phyloP scores from a whole-genome alignment of 2,797 vertebrate species.

The Crypturellus tataupa region DNA sequence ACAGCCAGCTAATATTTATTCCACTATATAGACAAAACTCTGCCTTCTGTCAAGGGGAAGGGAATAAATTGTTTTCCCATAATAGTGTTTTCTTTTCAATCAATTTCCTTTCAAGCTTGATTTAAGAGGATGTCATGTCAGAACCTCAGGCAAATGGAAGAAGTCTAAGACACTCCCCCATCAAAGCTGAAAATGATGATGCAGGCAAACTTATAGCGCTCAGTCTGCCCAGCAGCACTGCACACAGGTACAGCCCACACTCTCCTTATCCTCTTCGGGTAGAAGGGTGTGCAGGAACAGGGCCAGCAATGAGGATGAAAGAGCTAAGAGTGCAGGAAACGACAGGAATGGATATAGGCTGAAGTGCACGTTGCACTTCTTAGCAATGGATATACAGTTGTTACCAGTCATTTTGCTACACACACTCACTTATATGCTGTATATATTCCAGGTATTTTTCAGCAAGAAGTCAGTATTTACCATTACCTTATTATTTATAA shows the following conservation, averaged over 20 bases:
- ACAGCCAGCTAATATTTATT: conserved; percentile 80
- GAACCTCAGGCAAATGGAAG: conserved; percentile 52
- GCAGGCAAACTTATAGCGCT: conserved; percentile 53
- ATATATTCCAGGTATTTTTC: not conserved
- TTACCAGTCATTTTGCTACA: not conserved
- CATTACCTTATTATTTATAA: not conserved
- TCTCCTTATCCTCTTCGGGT: conserved; percentile 38
- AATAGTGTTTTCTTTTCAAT: conserved; percentile 82
- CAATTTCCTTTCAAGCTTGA: conserved; percentile 84
- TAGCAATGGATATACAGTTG: not conserved
- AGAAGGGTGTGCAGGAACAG: conserved; percentile 14
- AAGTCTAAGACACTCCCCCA: conserved; percentile 66
- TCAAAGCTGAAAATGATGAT: conserved; percentile 75
- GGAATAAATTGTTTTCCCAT: conserved; percentile 82
- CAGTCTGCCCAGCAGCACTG: not conserved
- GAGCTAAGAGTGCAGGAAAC: not conserved
- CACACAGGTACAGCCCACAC: not conserved
- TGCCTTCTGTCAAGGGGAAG: conserved; percentile 77
- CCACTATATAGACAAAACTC: conserved; percentile 77
- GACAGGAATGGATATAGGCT: accelerated
- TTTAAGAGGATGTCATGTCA: conserved; percentile 79
- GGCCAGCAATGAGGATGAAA: not conserved
- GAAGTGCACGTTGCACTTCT: not conserved
- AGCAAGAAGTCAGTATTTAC: not conserved
- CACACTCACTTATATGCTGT: not conserved